These are phyloP conservation scores for Cryptops parisi DNA, from an alignment of 2,888 invertebrate species.

Conservation along the genomic window DNA sequence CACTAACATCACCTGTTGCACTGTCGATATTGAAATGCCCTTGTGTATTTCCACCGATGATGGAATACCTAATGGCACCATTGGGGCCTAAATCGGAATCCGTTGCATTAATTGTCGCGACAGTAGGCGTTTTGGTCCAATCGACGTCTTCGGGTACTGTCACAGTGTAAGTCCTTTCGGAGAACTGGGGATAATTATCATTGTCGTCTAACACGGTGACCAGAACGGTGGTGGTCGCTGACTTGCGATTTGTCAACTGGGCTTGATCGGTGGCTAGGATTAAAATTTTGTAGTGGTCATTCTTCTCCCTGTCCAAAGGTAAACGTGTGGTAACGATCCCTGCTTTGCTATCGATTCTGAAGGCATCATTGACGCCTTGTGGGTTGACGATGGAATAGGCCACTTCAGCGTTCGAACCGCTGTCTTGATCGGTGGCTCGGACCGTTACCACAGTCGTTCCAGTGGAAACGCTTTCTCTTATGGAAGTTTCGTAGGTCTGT, in stretches of 20 bases:
- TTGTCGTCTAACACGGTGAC: constrained; percentile 67
- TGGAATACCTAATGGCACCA: constrained; percentile 82
- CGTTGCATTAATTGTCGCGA: constrained; percentile 67
- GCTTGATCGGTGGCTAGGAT: constrained; percentile 77
- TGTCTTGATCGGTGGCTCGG: constrained; percentile 81
- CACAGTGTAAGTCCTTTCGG: constrained; percentile 74
- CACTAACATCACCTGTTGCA: constrained; percentile 72
- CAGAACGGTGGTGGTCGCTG: constrained; percentile 67
- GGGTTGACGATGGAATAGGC: constrained; percentile 37
- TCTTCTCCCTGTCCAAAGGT: constrained; percentile 71
- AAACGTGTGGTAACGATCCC: constrained; percentile 74
- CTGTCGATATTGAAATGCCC: constrained; percentile 90
- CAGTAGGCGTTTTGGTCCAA: constrained; percentile 64
- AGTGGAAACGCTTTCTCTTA: constrained; percentile 74
- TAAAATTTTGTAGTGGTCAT: constrained; percentile 66
- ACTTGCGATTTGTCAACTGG: constrained; percentile 58
- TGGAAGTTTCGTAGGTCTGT: constrained; percentile 71
- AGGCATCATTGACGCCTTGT: constrained; percentile 58
- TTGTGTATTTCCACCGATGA: constrained; percentile 88
- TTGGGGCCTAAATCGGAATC: constrained; percentile 89
- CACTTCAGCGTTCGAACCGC: constrained; percentile 79
- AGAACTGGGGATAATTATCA: constrained; percentile 87
- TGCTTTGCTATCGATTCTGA: constrained; percentile 62
- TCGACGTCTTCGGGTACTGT: constrained; percentile 78
- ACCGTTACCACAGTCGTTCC: constrained; percentile 78